A percentile compares a stretch with the other conserved stretches of the same genome.
These are phyloP conservation scores for Zosterops pallidus DNA, from an alignment of 2,113 vertebrate species.

Conservation along the genomic window DNA sequence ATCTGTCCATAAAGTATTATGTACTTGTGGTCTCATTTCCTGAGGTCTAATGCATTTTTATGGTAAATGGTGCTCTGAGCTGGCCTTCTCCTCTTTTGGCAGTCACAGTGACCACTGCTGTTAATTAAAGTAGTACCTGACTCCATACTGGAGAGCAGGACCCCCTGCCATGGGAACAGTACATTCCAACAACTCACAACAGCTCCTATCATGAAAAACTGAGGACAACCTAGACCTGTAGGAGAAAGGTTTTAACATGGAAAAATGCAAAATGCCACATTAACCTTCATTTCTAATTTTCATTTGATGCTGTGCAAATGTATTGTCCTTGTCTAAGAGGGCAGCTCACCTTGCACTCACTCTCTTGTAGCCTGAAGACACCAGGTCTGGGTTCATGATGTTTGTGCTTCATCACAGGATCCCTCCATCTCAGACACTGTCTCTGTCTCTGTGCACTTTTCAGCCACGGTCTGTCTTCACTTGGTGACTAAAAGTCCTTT, in stretches of 20 bases:
- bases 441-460: background rate
- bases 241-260: background rate
- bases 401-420: background rate
- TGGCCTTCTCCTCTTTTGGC: background rate
- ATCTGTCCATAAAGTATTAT: constrained; percentile 12
- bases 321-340: background rate
- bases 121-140: constrained; percentile 6
- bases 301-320: background rate
- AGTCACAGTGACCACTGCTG: background rate
- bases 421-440: background rate
- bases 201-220: background rate
- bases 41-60: constrained; percentile 14
- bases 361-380: background rate
- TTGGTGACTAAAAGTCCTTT: background rate
- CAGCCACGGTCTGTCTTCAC: background rate
- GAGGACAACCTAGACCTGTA: background rate
- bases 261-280: background rate
- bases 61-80: background rate
- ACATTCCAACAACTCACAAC: background rate
- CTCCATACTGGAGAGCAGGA: background rate
- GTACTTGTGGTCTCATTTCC: constrained; percentile 23
- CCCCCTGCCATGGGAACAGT: background rate
- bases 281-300: background rate
- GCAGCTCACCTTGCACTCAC: background rate
- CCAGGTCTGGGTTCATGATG: background rate